Evolutionary conservation across 2,113 vertebrate genomes (phyloP).

Genomic region (Rhabdomys dilectus): DNA sequence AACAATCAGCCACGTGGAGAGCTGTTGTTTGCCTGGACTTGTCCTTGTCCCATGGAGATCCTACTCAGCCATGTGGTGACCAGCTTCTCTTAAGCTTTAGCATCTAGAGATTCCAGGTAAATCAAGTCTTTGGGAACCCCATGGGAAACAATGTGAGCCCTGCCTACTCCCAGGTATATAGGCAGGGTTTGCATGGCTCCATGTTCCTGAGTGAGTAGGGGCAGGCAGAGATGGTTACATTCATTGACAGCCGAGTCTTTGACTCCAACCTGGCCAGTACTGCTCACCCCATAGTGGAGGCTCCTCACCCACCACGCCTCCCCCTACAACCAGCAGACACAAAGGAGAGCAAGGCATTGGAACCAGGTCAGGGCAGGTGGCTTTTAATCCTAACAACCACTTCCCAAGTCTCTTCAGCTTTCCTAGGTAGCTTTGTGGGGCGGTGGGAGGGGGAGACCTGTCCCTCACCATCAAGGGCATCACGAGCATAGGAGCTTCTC

Average conservation of each 20-base stretch:
- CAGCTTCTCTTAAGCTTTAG: neutral
- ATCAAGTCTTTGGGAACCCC: neutral
- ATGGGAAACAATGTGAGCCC: too few species aligned
- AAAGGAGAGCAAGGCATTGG: too few species aligned
- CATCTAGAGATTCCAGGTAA: neutral
- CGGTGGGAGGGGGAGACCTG: too few species aligned
- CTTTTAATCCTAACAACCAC: neutral
- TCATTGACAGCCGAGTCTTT: neutral
- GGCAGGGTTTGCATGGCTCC: neutral
- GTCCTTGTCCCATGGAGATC: neutral
- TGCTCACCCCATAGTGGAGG: neutral
- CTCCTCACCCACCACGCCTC: neutral
- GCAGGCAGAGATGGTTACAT: neutral
- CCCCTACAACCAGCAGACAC: neutral
- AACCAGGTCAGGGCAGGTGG: neutral
- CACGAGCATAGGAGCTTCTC: neutral
- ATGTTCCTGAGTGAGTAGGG: neutral
- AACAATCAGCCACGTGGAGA: rapidly evolving
- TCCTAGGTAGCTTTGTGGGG: neutral
- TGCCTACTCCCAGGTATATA: neutral
- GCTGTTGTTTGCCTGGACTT: neutral
- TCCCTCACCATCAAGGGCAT: too few species aligned
- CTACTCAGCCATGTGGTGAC: neutral
- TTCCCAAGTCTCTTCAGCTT: neutral
- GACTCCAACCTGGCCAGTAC: neutral